Evolutionary conservation across 2,113 vertebrate genomes (phyloP), one percentile per base, ranked within the genome.

Genomic region (Rhadina sibilatrix): DNA sequence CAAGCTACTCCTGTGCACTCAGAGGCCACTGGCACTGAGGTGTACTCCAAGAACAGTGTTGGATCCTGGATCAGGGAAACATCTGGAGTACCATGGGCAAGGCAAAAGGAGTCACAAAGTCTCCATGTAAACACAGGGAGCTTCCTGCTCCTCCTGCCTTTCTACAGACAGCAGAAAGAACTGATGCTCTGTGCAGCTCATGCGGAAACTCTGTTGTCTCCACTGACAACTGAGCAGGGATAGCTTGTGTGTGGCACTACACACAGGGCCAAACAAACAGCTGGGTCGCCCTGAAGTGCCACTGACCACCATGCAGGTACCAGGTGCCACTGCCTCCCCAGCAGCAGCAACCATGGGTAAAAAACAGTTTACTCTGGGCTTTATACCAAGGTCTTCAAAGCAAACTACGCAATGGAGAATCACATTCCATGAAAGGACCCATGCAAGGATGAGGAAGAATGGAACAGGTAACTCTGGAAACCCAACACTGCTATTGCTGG

Each of bases 211-310:
- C 27, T 31, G 4, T 6, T 59, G 30, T 38, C 65, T 81, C 63
- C 42, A 35, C 0, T 22, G 31, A 46, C 24, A 69, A 6, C 27
- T 22, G 35, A 49, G 31, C 46, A 69, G 37, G 5, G 15, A 18
- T 1, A 30, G 37, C 1, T 12, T 8, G 12, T 5, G 61, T 38
- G 49, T 14, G 65, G 57, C 46, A 61, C 6, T 49, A 52, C 31
- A 38, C 31, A 71, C 10, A 19, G 11, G 12, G 17, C 15, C 54
- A 68, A 57, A 18, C 7, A 46, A 77, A 2, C 22, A 80, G 7
- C 11, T 0, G 0, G 3, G 14, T 12, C 27, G 15, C 19, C 11
- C n/a, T 22, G 20, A 42, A 59, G 18, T 27, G n/a, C 12, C 59
- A 38, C 57, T 33, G 49, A n/a, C 20, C 9, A 44, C 22, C 37